These are phyloP conservation scores for Heliconius melpomene DNA, from an alignment of 1,140 invertebrate genomes.

Conservation along the genomic window DNA sequence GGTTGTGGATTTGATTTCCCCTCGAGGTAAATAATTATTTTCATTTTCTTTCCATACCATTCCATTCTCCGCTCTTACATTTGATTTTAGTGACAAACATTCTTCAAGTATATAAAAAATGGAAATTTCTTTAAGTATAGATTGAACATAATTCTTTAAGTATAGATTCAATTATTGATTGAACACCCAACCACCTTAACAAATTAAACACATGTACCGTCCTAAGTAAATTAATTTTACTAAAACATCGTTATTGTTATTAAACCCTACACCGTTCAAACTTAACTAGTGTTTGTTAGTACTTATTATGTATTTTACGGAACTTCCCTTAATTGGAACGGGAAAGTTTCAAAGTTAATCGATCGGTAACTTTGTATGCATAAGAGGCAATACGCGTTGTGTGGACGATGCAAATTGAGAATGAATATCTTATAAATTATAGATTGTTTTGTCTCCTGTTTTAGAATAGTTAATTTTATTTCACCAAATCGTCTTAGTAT, in stretches of 20 bases:
- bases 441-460: no score
- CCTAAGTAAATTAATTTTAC: neutral
- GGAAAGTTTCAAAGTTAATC: constrained; percentile 10
- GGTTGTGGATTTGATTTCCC: neutral
- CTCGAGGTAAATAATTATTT: no score
- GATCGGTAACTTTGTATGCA: constrained; percentile 8
- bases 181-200: neutral
- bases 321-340: neutral
- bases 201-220: neutral
- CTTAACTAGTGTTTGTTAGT: neutral
- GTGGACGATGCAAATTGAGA: neutral
- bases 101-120: no score
- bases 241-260: constrained; percentile 1
- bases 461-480: no score
- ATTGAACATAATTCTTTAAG: no score
- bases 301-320: constrained; percentile 12
- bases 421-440: neutral
- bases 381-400: neutral
- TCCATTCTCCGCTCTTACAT: no score
- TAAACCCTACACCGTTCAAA: neutral
- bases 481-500: no score
- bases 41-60: no score
- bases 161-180: no score
- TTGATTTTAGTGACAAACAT: no score
- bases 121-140: no score